These are phyloP conservation scores for Halichoerus grypus DNA, from an alignment of 2,113 vertebrate genomes.

Conservation along the genomic window DNA sequence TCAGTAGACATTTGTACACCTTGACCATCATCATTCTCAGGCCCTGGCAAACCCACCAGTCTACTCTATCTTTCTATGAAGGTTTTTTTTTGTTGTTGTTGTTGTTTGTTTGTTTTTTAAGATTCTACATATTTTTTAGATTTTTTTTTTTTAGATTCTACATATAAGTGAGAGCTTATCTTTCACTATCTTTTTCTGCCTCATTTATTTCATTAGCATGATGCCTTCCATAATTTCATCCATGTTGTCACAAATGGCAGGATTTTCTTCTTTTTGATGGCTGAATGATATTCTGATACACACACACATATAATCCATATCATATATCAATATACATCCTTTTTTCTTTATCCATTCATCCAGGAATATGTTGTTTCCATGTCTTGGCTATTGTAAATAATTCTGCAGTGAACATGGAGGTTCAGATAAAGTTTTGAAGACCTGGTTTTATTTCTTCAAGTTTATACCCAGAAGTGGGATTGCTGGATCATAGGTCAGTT, in stretches of 20 bases:
- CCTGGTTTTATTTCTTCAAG: not conserved
- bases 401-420: not conserved
- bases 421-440: not conserved
- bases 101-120: not conserved
- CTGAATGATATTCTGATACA: not conserved
- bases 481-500: not conserved
- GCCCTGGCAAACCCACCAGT: not conserved
- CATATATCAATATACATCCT: not conserved
- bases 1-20: not conserved
- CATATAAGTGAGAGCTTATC: not conserved
- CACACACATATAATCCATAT: not conserved
- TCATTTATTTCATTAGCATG: not conserved
- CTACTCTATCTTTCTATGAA: not conserved
- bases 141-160: not conserved
- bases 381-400: not conserved
- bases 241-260: not conserved
- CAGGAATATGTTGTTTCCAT: not conserved
- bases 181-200: not conserved
- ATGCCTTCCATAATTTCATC: not conserved
- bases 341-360: not conserved
- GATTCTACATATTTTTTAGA: no score
- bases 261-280: not conserved
- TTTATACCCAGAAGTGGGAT: not conserved
- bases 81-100: not conserved
- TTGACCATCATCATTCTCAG: not conserved